Percentiles rank a stretch among this genome's conserved stretches.
phyloP scores from a whole-genome alignment of 2,113 vertebrate genomes.

The Trogon surrucura region DNA sequence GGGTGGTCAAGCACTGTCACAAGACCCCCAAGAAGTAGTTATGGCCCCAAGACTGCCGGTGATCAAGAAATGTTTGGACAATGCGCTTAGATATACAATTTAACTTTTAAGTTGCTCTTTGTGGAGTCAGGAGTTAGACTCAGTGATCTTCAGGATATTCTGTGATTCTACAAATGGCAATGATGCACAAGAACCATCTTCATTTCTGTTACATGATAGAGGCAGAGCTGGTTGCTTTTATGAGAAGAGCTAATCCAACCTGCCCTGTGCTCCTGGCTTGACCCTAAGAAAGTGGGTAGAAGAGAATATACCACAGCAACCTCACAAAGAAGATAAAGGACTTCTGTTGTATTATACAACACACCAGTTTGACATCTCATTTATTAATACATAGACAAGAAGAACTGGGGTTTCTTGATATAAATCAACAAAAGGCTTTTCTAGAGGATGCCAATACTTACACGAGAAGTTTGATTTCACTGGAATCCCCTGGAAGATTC shows the following conservation, averaged over 20 bases:
- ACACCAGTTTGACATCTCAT: neutral
- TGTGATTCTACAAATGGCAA: neutral
- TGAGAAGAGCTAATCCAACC: neutral
- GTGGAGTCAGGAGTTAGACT: neutral
- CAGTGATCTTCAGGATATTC: neutral
- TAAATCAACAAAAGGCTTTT: neutral
- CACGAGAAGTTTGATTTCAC: neutral
- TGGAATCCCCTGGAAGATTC: neutral
- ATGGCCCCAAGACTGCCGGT: neutral
- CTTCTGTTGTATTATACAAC: neutral
- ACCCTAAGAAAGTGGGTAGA: neutral
- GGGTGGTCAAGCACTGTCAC: neutral
- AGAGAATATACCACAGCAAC: neutral
- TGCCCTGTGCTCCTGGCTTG: neutral
- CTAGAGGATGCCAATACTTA: neutral
- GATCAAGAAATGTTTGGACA: neutral
- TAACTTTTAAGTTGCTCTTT: neutral
- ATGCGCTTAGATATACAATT: neutral
- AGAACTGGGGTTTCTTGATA: neutral
- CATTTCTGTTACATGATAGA: neutral
- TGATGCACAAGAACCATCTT: rapidly evolving
- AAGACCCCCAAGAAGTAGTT: neutral
- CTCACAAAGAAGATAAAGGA: neutral
- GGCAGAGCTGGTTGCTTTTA: neutral
- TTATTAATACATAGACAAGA: neutral